A percentile compares a stretch with the other conserved stretches of the same genome.
These are phyloP conservation scores for Stenodera caucasica DNA, from an alignment of 2,888 invertebrate genomes.

Conservation along the genomic window DNA sequence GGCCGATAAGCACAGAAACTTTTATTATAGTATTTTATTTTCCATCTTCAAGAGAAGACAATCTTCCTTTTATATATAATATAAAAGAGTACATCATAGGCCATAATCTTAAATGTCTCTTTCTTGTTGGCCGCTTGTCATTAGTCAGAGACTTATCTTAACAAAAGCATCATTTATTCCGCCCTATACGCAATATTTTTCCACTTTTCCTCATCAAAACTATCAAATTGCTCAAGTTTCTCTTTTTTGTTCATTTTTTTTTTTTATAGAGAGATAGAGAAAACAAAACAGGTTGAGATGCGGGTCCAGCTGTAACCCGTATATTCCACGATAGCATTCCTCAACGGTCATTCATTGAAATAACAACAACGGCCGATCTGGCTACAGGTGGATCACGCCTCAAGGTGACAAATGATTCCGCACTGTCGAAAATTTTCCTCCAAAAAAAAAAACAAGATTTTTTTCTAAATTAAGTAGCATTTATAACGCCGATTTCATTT, in stretches of 20 bases:
- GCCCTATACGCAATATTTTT: slow-evolving; percentile 1
- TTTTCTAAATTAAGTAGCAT: too few relatives aligned
- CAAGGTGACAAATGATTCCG: not conserved
- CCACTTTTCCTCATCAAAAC: not conserved
- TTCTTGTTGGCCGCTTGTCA: slow-evolving; percentile 2
- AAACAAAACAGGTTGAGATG: slow-evolving; percentile 30
- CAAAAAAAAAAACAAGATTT: not conserved
- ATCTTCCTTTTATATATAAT: not conserved
- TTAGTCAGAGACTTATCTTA: not conserved
- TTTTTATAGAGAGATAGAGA: not conserved
- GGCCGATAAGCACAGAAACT: not conserved
- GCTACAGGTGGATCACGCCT: slow-evolving; percentile 14
- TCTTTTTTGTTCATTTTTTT: not conserved
- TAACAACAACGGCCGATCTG: not conserved
- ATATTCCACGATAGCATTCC: slow-evolving; percentile 21
- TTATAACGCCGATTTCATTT: too few relatives aligned
- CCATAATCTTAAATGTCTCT: slow-evolving; percentile 8
- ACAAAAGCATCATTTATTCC: not conserved
- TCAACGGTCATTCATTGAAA: slow-evolving; percentile 23
- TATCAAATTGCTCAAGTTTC: not conserved
- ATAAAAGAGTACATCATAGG: slow-evolving; percentile 3
- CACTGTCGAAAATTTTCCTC: not conserved
- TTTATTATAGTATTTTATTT: not conserved
- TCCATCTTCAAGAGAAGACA: not conserved
- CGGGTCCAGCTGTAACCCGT: slow-evolving; percentile 40